These are phyloP conservation scores for Miichthys miiuy DNA, from an alignment of 2,797 vertebrate species.

Conservation along the genomic window DNA sequence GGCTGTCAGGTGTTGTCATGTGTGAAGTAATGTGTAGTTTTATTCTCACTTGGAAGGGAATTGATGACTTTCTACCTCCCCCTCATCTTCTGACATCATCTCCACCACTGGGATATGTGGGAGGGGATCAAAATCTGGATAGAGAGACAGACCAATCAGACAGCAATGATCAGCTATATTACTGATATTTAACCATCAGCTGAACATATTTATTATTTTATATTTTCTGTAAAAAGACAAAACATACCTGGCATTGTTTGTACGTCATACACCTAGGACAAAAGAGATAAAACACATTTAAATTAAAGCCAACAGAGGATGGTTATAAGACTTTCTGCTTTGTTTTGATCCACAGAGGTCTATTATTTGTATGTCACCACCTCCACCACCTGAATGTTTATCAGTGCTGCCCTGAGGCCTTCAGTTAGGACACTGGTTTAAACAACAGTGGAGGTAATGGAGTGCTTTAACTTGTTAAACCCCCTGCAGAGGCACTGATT, in stretches of 20 bases:
- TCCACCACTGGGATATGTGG: slow-evolving; percentile 86
- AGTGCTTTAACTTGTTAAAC: slow-evolving; percentile 28
- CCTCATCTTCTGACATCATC: slow-evolving; percentile 82
- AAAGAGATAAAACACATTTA: neutral
- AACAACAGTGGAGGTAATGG: slow-evolving; percentile 24
- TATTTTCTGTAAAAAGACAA: neutral
- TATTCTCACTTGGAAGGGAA: slow-evolving; percentile 78
- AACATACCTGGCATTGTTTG: slow-evolving; percentile 79
- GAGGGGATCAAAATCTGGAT: slow-evolving; percentile 80
- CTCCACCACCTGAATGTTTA: neutral
- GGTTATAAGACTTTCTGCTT: neutral
- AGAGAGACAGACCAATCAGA: slow-evolving; percentile 3
- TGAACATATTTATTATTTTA: no score
- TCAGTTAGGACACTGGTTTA: slow-evolving; percentile 9
- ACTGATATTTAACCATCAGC: neutral
- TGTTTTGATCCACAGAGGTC: neutral
- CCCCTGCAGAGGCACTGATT: neutral
- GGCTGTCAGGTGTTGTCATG: neutral
- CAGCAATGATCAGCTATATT: neutral
- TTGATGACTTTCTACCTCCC: slow-evolving; percentile 30
- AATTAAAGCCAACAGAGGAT: neutral
- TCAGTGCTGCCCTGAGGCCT: neutral
- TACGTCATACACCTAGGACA: slow-evolving; percentile 72
- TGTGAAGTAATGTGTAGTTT: neutral
- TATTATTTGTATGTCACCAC: neutral